Conservation (phyloP, 1,140 invertebrate genomes). For the Nomia melanderi region DNA sequence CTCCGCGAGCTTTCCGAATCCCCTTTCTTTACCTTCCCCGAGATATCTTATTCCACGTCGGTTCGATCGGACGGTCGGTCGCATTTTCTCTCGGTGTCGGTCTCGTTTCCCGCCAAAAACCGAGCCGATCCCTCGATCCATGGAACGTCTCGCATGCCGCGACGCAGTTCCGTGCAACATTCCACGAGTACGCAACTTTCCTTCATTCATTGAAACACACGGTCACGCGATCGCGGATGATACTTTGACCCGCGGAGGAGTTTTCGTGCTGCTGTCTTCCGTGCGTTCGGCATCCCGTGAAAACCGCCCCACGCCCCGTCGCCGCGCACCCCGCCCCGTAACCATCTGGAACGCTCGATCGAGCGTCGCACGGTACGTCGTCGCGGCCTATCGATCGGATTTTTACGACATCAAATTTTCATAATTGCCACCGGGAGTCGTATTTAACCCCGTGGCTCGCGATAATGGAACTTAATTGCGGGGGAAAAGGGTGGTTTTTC, state of each 20-base stretch:
- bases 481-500: slow-evolving; percentile 7
- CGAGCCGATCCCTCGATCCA: background rate
- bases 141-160: slow-evolving; percentile 19
- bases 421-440: slow-evolving; percentile 27
- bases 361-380: background rate
- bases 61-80: no score
- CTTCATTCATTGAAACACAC: slow-evolving; percentile 58
- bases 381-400: slow-evolving; percentile 37
- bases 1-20: no score
- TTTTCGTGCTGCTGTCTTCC: slow-evolving; percentile 8
- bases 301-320: background rate
- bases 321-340: no score
- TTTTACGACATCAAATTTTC: slow-evolving; percentile 43
- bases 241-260: slow-evolving; percentile 33
- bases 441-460: slow-evolving; percentile 20
- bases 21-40: no score
- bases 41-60: no score
- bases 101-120: background rate
- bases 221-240: slow-evolving; percentile 56
- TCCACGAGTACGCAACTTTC: slow-evolving; percentile 19
- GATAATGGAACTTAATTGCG: slow-evolving; percentile 42
- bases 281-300: background rate
- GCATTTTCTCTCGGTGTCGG: no score
- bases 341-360: no score
- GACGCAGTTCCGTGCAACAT: slow-evolving; percentile 15